Base-by-base conservation (phyloP, 2,113 vertebrate genomes). In the Jacana jacana region DNA sequence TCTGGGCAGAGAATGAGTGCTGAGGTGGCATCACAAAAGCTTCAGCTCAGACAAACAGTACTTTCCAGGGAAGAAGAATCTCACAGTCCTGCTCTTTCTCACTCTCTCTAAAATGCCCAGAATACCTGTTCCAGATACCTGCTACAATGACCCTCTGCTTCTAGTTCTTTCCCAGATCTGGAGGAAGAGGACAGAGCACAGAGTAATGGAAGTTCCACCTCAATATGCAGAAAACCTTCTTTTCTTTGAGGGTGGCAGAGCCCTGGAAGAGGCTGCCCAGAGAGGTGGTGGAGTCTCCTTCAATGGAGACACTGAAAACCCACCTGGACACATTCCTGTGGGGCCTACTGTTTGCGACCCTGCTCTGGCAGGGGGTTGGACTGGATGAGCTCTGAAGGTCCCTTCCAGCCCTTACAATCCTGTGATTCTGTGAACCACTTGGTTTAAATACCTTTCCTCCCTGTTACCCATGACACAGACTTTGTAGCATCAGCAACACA, bases 401-500 rank as follows among this genome's bases (percentile, higher is more conserved):
- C 17, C 17, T 44, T 14, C 44, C 44, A 44, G 44, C 44, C 44
- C 44, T 17, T 44, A 44, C 44, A 44, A 44, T 44, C 17, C 44
- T 44, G 44, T 18, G 44, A 44, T 44, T 44, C 44, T 17, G 44
- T 44, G 44, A 78, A 69, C 6, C 16, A 46, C 37, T 19, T 15
- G 31, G 7, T 16, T 52, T 25, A 46, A 58, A 18, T 25, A 25
- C 15, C 4, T 1, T 57, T 52, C 78, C 54, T 46, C 28, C 48
- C 52, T 42, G 20, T 35, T 33, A 18, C 40, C 25, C 60, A 6
- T 16, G 10, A 24, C 0, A 3, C 31, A 52, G n/a, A 58, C 7
- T 33, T 39, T 20, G 10, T 4, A 71, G 42, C 0, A 0, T n/a
- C 12, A 46, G 14, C n/a, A 61, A 25, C 51, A 18, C 2, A 2